Percentiles rank a stretch among this genome's conserved stretches.
Evolutionary conservation across 2,113 vertebrate species (phyloP).

Genomic region (Regulus satrapa): DNA sequence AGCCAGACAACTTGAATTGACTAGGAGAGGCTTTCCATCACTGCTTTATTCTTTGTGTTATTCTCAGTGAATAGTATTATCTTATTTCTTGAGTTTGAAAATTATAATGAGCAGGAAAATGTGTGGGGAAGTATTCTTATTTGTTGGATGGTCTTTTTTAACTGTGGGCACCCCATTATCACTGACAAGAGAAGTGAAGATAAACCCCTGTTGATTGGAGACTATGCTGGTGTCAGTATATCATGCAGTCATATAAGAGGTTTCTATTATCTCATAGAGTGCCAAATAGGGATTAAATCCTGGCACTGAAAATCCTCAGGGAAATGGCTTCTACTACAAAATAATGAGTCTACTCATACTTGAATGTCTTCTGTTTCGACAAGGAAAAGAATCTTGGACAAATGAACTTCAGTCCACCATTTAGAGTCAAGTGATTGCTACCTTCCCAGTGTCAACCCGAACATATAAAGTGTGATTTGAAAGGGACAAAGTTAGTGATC

Average conservation of each 20-base stretch:
- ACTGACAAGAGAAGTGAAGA: not conserved
- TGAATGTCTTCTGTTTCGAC: not conserved
- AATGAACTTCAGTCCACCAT: not conserved
- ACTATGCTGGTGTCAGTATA: not conserved
- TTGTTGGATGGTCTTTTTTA: not conserved
- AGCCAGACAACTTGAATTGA: not conserved
- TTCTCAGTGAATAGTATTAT: not conserved
- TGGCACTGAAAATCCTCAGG: not conserved
- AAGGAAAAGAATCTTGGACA: not conserved
- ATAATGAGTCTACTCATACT: not conserved
- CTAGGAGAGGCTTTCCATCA: not conserved
- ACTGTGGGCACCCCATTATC: not conserved
- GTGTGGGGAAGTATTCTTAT: not conserved
- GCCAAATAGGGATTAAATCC: not conserved
- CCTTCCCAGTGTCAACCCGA: not conserved
- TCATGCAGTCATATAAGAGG: not conserved
- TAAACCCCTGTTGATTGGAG: not conserved
- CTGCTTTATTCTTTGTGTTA: not conserved
- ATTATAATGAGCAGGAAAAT: not conserved
- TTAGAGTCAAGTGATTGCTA: not conserved
- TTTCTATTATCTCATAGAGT: slow-evolving; percentile 31
- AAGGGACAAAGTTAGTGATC: not conserved
- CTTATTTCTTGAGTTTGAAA: not conserved
- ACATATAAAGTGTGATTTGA: not conserved
- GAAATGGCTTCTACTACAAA: not conserved